Conservation (phyloP, 2,113 vertebrate genomes). For the Pitta sordida region DNA sequence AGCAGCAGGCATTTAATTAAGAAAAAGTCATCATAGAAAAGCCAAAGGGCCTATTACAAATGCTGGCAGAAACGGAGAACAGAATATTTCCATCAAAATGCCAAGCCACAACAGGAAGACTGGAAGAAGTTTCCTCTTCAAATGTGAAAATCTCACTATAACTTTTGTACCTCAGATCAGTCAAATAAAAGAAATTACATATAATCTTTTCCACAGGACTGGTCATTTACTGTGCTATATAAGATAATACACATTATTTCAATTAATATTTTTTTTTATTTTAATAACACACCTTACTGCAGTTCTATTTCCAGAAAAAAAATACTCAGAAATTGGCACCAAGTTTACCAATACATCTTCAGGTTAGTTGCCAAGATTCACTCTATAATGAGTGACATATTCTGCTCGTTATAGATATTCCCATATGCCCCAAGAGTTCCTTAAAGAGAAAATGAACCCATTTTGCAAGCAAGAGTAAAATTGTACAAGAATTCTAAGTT, state of each 20-base stretch:
- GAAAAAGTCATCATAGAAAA: background rate
- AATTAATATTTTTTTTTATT: background rate
- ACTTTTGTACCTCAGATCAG: background rate
- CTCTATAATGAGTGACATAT: background rate
- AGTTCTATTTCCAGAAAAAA: background rate
- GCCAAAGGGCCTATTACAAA: background rate
- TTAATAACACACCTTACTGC: background rate
- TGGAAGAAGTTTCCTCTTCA: background rate
- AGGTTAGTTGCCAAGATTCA: background rate
- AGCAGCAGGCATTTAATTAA: fast-evolving
- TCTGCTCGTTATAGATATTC: background rate
- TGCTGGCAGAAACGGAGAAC: background rate
- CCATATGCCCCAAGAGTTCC: fast-evolving
- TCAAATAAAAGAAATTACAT: background rate
- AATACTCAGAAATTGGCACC: background rate
- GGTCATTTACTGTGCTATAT: background rate
- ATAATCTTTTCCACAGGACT: background rate
- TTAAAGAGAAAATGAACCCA: background rate
- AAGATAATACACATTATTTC: background rate
- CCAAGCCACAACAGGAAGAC: background rate
- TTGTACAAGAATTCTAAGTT: background rate
- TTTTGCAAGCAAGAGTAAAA: background rate
- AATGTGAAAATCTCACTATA: background rate
- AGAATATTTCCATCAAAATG: background rate
- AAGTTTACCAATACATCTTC: background rate